These are phyloP conservation scores for Tachina grossa DNA, from an alignment of 2,888 invertebrate genomes.

Conservation along the genomic window DNA sequence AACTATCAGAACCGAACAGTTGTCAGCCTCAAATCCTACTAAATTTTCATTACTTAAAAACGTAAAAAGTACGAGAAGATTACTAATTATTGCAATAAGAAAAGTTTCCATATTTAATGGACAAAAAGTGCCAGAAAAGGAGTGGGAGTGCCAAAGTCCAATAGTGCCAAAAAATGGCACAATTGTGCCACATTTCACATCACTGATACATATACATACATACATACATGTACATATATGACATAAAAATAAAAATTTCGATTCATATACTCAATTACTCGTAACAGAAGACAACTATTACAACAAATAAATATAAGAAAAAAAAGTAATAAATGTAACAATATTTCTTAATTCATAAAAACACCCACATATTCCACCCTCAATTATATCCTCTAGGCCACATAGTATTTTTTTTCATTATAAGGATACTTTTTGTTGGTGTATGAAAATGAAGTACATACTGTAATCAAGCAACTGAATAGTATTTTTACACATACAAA, in stretches of 20 bases:
- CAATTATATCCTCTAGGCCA: conserved; percentile 38
- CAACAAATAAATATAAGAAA: conserved; percentile 2
- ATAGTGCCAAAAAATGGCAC: too few relatives aligned
- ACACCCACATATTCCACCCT: conserved; percentile 54
- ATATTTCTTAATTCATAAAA: conserved; percentile 9
- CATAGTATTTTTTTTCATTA: neutral
- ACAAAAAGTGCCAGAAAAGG: too few relatives aligned
- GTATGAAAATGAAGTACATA: neutral
- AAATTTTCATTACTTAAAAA: too few relatives aligned
- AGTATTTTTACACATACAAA: too few relatives aligned
- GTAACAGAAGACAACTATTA: conserved; percentile 30
- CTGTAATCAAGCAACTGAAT: neutral
- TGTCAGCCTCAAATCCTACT: too few relatives aligned
- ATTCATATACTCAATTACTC: neutral
- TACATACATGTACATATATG: neutral
- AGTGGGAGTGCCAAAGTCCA: too few relatives aligned
- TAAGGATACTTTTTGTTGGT: neutral
- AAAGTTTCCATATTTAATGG: too few relatives aligned
- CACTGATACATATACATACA: too few relatives aligned
- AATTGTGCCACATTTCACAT: too few relatives aligned
- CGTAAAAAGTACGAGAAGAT: too few relatives aligned
- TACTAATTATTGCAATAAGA: too few relatives aligned
- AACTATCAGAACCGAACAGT: too few relatives aligned
- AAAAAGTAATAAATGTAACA: conserved; percentile 12
- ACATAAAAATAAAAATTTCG: neutral